phyloP scores from a whole-genome alignment of 2,888 invertebrate genomes.

The Plemyria rubiginata region DNA sequence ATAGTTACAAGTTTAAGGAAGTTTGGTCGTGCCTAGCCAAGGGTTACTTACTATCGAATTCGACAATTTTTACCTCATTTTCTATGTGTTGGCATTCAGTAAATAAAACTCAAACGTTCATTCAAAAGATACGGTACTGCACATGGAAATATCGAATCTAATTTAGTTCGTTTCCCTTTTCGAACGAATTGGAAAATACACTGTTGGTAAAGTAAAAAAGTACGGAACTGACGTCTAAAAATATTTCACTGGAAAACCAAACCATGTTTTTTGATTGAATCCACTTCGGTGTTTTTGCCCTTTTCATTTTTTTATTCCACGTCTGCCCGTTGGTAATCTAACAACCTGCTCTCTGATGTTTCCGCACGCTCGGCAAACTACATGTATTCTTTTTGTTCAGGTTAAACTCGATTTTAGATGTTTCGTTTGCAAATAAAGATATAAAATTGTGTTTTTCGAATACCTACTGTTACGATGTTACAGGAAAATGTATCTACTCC shows the following conservation, averaged over 20 bases:
- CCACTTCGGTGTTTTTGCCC: neutral
- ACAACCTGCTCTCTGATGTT: neutral
- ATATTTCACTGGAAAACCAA: conserved; percentile 12
- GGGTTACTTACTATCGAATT: too few species aligned
- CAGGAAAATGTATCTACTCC: too few species aligned
- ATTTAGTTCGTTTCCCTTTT: conserved; percentile 8
- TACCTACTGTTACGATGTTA: too few species aligned
- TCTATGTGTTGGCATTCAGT: too few species aligned
- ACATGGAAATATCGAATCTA: neutral
- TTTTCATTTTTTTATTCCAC: neutral
- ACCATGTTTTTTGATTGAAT: conserved; percentile 13
- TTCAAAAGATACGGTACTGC: neutral
- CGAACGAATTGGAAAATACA: conserved; percentile 13
- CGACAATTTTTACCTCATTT: too few species aligned
- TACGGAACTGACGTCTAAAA: conserved; percentile 1
- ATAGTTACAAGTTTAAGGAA: too few species aligned
- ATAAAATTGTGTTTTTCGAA: too few species aligned
- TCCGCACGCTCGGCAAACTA: neutral
- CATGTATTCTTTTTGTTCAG: neutral
- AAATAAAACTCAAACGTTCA: neutral
- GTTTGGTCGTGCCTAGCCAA: too few species aligned
- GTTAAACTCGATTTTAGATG: neutral
- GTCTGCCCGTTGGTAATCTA: neutral
- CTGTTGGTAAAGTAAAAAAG: conserved; percentile 2
- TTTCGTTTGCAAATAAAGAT: neutral